phyloP scores from a whole-genome alignment of 2,888 invertebrate species.

The Trissolcus japonicus region DNA sequence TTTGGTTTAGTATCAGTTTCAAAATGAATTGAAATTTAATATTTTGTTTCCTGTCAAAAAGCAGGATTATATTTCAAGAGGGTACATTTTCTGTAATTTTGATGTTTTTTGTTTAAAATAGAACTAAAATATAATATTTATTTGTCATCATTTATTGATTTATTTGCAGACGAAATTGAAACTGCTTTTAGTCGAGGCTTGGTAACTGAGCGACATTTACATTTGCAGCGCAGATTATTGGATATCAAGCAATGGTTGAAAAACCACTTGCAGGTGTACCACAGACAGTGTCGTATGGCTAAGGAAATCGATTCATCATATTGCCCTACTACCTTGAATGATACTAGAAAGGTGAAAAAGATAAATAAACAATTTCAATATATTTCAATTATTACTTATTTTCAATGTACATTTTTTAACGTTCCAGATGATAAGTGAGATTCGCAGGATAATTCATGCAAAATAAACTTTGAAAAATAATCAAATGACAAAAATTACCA shows the following conservation, averaged over 20 bases:
- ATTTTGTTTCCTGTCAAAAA: too few relatives aligned
- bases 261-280: conserved; percentile 45
- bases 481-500: neutral
- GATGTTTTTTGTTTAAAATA: neutral
- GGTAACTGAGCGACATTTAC: conserved; percentile 1
- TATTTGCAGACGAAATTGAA: conserved; percentile 28
- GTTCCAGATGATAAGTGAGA: conserved; percentile 25
- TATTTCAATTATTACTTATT: too few relatives aligned
- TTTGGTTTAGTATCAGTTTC: too few relatives aligned
- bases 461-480: neutral
- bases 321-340: conserved; percentile 35
- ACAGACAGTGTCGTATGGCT: conserved; percentile 30
- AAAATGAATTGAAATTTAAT: too few relatives aligned
- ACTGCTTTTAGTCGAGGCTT: conserved; percentile 4
- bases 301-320: conserved; percentile 42
- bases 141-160: conserved; percentile 9
- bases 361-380: too few relatives aligned
- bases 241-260: conserved; percentile 50
- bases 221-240: conserved; percentile 36
- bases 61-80: too few relatives aligned
- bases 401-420: neutral
- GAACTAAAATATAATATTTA: neutral
- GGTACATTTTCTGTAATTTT: too few relatives aligned
- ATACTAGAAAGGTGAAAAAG: conserved; percentile 30
- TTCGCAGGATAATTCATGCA: conserved; percentile 2